Evolutionary conservation across 1,140 invertebrate genomes (phyloP).

Genomic region (Aradophagus sp.): DNA sequence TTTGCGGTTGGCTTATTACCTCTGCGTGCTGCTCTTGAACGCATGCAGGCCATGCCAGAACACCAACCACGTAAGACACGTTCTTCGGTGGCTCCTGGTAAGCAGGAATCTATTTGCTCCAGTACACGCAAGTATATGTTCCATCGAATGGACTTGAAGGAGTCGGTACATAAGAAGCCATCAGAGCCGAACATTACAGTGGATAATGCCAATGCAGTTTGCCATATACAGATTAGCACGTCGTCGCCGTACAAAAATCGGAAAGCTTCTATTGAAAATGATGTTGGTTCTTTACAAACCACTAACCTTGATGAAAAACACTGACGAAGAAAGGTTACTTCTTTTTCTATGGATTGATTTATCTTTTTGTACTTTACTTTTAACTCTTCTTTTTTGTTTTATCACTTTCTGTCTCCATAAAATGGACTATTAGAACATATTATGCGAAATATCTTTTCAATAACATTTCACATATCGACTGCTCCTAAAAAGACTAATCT

Average conservation of each 20-base stretch:
- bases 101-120: conserved; percentile 54
- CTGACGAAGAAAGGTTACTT: conserved; percentile 8
- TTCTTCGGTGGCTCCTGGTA: conserved; percentile 66
- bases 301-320: conserved; percentile 33
- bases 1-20: conserved; percentile 74
- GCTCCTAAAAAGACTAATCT: too few relatives aligned
- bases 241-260: conserved; percentile 58
- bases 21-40: conserved; percentile 71
- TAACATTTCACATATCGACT: too few relatives aligned
- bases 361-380: too few relatives aligned
- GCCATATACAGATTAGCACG: conserved; percentile 70
- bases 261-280: conserved; percentile 20
- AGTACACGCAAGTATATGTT: conserved; percentile 62
- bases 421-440: too few relatives aligned
- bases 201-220: conserved; percentile 66
- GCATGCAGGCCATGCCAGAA: conserved; percentile 73
- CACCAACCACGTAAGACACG: conserved; percentile 74
- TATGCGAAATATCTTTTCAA: too few relatives aligned
- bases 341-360: too few relatives aligned
- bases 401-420: too few relatives aligned
- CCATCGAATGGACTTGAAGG: conserved; percentile 30
- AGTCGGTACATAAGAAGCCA: conserved; percentile 53
- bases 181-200: conserved; percentile 35
- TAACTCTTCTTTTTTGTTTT: too few relatives aligned
- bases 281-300: conserved; percentile 25